Base-by-base conservation (phyloP, 2,888 invertebrate genomes). In the Drosophila mimica region DNA sequence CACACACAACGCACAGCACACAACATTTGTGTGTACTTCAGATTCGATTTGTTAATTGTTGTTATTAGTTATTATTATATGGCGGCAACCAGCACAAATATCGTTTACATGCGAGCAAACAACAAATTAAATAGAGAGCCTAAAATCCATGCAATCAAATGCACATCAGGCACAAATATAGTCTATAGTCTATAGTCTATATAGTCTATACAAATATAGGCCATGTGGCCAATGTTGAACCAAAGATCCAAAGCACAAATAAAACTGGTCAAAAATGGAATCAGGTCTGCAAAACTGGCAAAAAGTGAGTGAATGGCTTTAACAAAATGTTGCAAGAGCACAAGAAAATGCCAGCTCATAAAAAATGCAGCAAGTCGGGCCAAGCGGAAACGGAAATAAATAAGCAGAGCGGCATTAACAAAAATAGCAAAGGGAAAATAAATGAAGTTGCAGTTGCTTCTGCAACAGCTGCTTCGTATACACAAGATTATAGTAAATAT, bases 1-100 rank as follows among this genome's bases (percentile, higher is more conserved):
- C 33, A 8, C 2, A 20, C 34, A 57, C 25, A 40, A 58, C 31
- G 20, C 4, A 25, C 40, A 52, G 20, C 25, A 36, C 30, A 28
- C 17, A 33, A 15, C 0, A 38, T 38, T 28, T n/a, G 33, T 49
- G 38, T 9, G n/a, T 31, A 49, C 64, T 67, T 59, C 52, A 56
- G 51, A 59, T 59, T 74, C 80, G 72, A 77, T 89, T 84, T 79
- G 77, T 76, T 79, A 85, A 88, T 88, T 85, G 80, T 80, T 82
- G 71, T 80, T 86, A 82, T 82, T 90, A 74, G 73, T 67, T 86
- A 82, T 82, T 90, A 74, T 71, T 67, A 49, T 69, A 62, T 71
- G 66, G 70, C 71, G 52, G 15, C 56, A 40, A 51, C 28, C 38
- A 51, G 34, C 9, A 36, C 54, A 61, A 66, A 78, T 76, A 81